phyloP scores from a whole-genome alignment of 2,888 invertebrate genomes.

The Xiphydria camelus region DNA sequence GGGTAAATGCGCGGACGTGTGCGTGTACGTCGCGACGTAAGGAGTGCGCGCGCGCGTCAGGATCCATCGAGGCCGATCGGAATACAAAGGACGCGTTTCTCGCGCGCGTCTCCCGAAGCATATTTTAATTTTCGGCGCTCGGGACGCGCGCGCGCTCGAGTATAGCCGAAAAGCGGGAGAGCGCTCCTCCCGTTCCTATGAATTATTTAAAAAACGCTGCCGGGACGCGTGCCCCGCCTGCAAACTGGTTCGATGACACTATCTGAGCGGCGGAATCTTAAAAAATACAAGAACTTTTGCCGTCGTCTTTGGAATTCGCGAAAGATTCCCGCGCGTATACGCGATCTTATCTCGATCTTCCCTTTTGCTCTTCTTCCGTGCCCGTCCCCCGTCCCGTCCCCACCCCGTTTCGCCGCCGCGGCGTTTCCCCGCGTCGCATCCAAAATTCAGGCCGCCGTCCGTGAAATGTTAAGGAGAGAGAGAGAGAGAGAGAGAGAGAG shows the following conservation, averaged over 20 bases:
- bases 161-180: conserved; percentile 9
- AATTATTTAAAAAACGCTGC: conserved; percentile 35
- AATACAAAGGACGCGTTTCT: conserved; percentile 21
- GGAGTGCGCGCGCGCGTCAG: too few relatives aligned
- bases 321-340: conserved; percentile 4
- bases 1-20: too few relatives aligned
- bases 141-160: conserved; percentile 5
- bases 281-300: conserved; percentile 7
- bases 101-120: conserved; percentile 5
- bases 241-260: conserved; percentile 21
- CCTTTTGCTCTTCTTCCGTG: too few relatives aligned
- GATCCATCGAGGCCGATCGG: too few relatives aligned
- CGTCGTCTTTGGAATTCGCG: conserved; percentile 14
- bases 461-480: too few relatives aligned
- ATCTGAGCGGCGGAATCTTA: conserved; percentile 14
- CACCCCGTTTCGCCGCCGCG: too few relatives aligned
- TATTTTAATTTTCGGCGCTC: conserved; percentile 27
- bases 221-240: conserved; percentile 27
- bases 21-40: too few relatives aligned
- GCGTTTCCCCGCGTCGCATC: too few relatives aligned
- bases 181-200: conserved; percentile 23
- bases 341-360: neutral
- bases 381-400: too few relatives aligned
- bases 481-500: too few relatives aligned
- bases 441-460: too few relatives aligned